Conservation (phyloP, 2,113 vertebrate species). For the Axis porcinus region DNA sequence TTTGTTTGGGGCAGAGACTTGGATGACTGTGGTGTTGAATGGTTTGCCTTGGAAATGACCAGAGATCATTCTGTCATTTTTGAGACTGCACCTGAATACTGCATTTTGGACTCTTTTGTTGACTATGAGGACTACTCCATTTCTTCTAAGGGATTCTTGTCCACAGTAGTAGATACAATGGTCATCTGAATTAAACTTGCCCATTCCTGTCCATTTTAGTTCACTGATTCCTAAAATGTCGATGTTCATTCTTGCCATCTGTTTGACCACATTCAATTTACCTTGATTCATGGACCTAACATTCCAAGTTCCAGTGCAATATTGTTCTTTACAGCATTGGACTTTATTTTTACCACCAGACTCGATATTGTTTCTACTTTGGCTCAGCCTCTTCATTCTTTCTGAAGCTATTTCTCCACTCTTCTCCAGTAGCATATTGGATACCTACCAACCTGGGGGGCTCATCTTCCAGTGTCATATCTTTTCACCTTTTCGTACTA, state of each 20-base stretch:
- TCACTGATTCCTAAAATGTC: neutral
- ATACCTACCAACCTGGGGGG: neutral
- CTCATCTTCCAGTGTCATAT: neutral
- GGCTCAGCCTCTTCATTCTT: neutral
- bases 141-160: neutral
- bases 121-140: neutral
- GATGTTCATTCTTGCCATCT: neutral
- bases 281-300: neutral
- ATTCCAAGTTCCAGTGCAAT: neutral
- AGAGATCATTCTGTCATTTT: neutral
- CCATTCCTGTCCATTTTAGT: neutral
- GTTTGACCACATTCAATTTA: neutral
- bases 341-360: neutral
- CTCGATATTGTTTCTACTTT: neutral
- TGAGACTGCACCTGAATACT: neutral
- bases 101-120: neutral
- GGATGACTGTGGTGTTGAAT: neutral
- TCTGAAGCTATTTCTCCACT: neutral
- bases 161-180: neutral
- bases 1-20: neutral
- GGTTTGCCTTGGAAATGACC: neutral
- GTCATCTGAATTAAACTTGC: neutral
- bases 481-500: neutral
- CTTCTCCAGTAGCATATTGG: neutral
- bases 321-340: neutral